Base-by-base conservation (phyloP, 2,888 invertebrate species). In the Phyto melanocephala region DNA sequence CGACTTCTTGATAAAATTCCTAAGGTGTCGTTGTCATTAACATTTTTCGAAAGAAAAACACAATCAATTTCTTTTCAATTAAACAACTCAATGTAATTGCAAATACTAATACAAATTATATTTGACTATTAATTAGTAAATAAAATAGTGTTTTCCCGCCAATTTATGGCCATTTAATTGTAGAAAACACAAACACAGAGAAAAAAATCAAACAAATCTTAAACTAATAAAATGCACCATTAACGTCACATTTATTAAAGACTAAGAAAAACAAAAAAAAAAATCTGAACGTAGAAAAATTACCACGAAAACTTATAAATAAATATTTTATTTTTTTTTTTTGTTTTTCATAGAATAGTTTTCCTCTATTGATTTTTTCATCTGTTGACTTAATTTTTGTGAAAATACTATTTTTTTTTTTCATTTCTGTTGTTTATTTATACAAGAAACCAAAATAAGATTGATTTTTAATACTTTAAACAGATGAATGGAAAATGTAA, bases 131-230 rank as follows among this genome's bases (percentile, higher is more conserved):
- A 54, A 68, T 68, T 42, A 45, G 45, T 37, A 37, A 72, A 67
- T 62, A 54, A 52, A 80, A 40, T 35, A 24, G 17, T 63, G 20
- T 50, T 42, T 58, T 62, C 15, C 80, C 80, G 24, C 68, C 63
- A 58, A 80, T 80, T 80, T 71, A 80, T 67, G 56, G 71, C 37
- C 40, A 76, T 65, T 75, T 71, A 76, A 76, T 76, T 80, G 65
- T 42, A 24, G 50, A 65, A 68, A 52, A 35, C 35, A n/a, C 33
- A 45, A 47, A 5, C 15, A 24, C 20, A 45, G 7, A 65, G 13
- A 47, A 47, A 35, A 22, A 67, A 70, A 60, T 17, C 17, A 45
- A 74, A 60, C 1, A 50, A 50, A 56, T 28, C 13, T 63, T 7
- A 35, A 52, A 65, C 47, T 24, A 56, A 67, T 70, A 71, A 72